Percentiles rank a stretch among this genome's conserved stretches.
Evolutionary conservation across 2,113 vertebrate genomes (phyloP).

Genomic region (Oxyruncus cristatus): DNA sequence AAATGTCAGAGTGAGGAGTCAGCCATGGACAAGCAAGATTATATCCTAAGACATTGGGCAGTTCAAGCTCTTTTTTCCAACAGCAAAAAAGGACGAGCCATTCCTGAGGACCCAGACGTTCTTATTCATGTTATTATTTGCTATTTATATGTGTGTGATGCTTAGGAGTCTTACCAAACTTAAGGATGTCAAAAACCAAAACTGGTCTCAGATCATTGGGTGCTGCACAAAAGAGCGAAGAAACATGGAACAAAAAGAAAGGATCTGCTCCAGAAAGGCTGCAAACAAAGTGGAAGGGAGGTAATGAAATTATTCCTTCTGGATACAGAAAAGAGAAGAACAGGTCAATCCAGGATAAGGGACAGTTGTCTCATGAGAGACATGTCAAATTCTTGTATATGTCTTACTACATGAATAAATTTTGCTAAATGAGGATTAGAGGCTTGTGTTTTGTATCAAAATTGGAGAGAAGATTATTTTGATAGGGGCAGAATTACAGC

Average conservation of each 20-base stretch:
- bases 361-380: background rate
- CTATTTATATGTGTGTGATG: background rate
- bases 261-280: background rate
- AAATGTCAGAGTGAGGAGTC: background rate
- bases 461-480: background rate
- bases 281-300: background rate
- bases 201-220: accelerated
- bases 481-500: background rate
- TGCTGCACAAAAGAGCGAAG: background rate
- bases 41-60: background rate
- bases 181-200: background rate
- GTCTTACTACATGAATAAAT: background rate
- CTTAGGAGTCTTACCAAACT: background rate
- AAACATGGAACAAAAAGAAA: background rate
- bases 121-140: background rate
- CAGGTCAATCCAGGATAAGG: background rate
- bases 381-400: background rate
- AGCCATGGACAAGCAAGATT: background rate
- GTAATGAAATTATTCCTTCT: background rate
- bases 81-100: background rate
- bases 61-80: background rate
- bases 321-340: background rate
- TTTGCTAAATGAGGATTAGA: background rate
- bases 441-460: background rate
- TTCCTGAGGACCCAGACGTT: background rate